Conservation (phyloP, 2,888 invertebrate genomes). For the Trichogramma evanescens region DNA sequence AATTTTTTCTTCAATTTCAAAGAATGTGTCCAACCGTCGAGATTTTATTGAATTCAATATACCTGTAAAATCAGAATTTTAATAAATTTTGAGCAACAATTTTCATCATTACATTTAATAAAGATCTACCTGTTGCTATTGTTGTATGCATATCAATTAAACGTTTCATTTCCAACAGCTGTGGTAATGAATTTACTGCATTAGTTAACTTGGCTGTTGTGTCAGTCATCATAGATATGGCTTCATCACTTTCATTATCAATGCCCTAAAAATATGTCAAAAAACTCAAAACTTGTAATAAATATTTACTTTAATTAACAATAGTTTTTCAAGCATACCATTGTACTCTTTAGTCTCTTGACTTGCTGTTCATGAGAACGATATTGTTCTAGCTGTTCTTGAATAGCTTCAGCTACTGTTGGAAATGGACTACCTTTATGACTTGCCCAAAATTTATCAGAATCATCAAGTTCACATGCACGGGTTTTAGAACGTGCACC, state of each 20-base stretch:
- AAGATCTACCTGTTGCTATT: slow-evolving; percentile 74
- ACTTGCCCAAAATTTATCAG: slow-evolving; percentile 85
- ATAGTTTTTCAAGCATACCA: slow-evolving; percentile 52
- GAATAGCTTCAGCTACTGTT: slow-evolving; percentile 95
- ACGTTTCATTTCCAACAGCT: slow-evolving; percentile 92
- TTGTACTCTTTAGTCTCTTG: slow-evolving; percentile 84
- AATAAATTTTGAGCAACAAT: slow-evolving; percentile 8
- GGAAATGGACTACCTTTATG: slow-evolving; percentile 94
- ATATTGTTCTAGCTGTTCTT: slow-evolving; percentile 94
- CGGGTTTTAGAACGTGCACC: slow-evolving; percentile 72
- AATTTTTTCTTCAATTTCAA: slow-evolving; percentile 96
- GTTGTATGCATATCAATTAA: slow-evolving; percentile 99
- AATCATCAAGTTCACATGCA: slow-evolving; percentile 82
- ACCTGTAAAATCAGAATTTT: slow-evolving; percentile 45
- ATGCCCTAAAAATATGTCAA: slow-evolving; percentile 54
- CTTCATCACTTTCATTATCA: slow-evolving; percentile 79
- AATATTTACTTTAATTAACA: not conserved
- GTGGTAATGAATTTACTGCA: slow-evolving; percentile 93
- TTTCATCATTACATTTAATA: not conserved
- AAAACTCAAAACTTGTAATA: not conserved
- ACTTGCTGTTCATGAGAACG: slow-evolving; percentile 92
- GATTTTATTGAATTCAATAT: slow-evolving; percentile 80
- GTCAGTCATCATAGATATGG: slow-evolving; percentile 80
- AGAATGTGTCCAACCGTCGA: slow-evolving; percentile 88
- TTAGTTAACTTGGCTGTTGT: slow-evolving; percentile 89